Conservation (phyloP, 2,113 vertebrate genomes). For the Aramus guarauna region DNA sequence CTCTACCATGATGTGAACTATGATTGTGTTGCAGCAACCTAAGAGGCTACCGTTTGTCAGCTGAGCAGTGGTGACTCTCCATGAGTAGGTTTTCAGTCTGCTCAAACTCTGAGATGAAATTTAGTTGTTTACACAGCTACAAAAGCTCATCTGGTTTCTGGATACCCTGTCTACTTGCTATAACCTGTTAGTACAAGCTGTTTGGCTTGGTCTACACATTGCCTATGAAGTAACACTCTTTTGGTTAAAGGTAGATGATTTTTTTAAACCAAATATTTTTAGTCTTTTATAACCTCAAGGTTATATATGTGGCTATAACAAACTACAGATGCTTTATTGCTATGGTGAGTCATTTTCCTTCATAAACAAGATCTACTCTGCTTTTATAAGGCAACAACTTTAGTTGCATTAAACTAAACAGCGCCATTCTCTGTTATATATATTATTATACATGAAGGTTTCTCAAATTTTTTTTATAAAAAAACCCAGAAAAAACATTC, state of each 20-base stretch:
- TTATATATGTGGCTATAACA: background rate
- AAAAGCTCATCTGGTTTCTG: background rate
- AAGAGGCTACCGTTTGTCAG: background rate
- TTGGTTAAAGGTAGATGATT: background rate
- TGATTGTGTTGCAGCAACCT: background rate
- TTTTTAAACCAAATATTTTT: background rate
- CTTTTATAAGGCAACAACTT: background rate
- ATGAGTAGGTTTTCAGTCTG: background rate
- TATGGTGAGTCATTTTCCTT: background rate
- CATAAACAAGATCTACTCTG: background rate
- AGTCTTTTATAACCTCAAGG: background rate
- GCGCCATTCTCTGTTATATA: background rate
- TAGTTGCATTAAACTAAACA: background rate
- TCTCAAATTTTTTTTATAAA: background rate
- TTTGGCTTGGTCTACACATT: background rate
- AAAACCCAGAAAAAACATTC: background rate
- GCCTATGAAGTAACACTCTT: background rate
- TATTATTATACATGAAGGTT: background rate
- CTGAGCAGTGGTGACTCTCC: background rate
- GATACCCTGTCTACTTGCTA: background rate
- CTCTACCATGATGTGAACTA: background rate
- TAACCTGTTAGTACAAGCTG: background rate
- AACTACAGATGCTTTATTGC: background rate
- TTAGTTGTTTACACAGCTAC: background rate
- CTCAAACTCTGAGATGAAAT: background rate